Percentiles rank a stretch among this genome's conserved stretches.
These are phyloP conservation scores for Onychomys leucogaster DNA, from an alignment of 2,797 vertebrate species.

Conservation along the genomic window DNA sequence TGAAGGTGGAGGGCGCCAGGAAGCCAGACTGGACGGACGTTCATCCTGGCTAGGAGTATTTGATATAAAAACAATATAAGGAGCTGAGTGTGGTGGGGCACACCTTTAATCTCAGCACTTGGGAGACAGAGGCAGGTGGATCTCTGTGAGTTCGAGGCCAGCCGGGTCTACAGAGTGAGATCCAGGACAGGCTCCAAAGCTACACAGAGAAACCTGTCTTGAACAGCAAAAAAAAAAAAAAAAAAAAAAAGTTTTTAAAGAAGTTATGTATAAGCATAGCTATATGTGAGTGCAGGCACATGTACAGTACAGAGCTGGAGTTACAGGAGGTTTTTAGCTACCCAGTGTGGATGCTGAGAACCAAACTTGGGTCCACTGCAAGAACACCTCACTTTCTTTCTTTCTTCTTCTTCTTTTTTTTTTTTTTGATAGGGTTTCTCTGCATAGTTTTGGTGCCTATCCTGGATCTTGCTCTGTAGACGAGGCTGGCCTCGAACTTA, in stretches of 20 bases:
- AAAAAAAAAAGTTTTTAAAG: not conserved
- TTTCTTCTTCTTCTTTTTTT: too few relatives aligned
- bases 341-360: not conserved
- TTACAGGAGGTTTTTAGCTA: not conserved
- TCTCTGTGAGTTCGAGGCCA: not conserved
- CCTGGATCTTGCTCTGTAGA: too few relatives aligned
- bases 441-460: too few relatives aligned
- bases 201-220: not conserved
- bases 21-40: not conserved
- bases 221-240: not conserved
- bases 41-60: not conserved
- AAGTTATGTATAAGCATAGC: not conserved
- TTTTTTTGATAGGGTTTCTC: too few relatives aligned
- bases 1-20: not conserved
- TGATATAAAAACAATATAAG: not conserved
- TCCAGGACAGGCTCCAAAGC: not conserved
- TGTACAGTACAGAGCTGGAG: not conserved
- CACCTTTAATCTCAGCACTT: not conserved
- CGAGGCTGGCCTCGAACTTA: too few relatives aligned
- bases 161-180: not conserved
- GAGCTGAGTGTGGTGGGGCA: not conserved
- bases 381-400: not conserved
- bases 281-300: too few relatives aligned
- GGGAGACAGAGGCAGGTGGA: not conserved
- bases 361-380: not conserved